A percentile compares a stretch with the other conserved stretches of the same genome.
Evolutionary conservation across 1,140 invertebrate genomes (phyloP).

Genomic region (Carcinoscorpius rotundicauda): DNA sequence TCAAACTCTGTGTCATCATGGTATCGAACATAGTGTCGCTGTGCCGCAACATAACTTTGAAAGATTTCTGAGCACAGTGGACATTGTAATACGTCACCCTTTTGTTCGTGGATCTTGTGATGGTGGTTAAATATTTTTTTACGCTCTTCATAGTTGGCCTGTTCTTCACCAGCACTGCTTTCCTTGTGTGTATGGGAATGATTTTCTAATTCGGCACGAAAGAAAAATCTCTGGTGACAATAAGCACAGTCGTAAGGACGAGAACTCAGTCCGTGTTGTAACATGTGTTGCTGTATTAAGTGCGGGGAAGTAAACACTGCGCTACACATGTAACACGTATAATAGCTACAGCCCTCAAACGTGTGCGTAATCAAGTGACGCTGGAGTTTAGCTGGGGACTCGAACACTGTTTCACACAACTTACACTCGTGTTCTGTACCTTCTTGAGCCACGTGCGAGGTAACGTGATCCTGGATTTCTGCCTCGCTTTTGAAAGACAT

Average conservation of each 20-base stretch:
- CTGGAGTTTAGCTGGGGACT: slow-evolving; percentile 64
- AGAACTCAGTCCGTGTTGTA: slow-evolving; percentile 61
- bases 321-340: slow-evolving; percentile 78
- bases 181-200: slow-evolving; percentile 37
- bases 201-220: slow-evolving; percentile 78
- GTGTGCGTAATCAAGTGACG: slow-evolving; percentile 86
- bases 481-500: slow-evolving; percentile 50
- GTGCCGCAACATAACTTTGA: slow-evolving; percentile 21
- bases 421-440: slow-evolving; percentile 51
- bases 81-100: slow-evolving; percentile 25
- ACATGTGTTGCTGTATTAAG: slow-evolving; percentile 65
- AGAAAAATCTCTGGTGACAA: slow-evolving; percentile 79
- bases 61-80: slow-evolving; percentile 26
- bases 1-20: slow-evolving; percentile 24
- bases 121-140: slow-evolving; percentile 3
- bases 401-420: slow-evolving; percentile 53
- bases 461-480: slow-evolving; percentile 51
- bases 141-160: neutral
- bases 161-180: slow-evolving; percentile 1
- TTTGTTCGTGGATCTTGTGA: slow-evolving; percentile 23
- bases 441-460: slow-evolving; percentile 43
- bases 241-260: slow-evolving; percentile 69
- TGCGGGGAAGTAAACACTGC: slow-evolving; percentile 66
- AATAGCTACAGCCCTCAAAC: slow-evolving; percentile 65
- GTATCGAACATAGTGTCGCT: slow-evolving; percentile 30